Conservation (phyloP, 2,888 invertebrate species). For the Polyommatus icarus region DNA sequence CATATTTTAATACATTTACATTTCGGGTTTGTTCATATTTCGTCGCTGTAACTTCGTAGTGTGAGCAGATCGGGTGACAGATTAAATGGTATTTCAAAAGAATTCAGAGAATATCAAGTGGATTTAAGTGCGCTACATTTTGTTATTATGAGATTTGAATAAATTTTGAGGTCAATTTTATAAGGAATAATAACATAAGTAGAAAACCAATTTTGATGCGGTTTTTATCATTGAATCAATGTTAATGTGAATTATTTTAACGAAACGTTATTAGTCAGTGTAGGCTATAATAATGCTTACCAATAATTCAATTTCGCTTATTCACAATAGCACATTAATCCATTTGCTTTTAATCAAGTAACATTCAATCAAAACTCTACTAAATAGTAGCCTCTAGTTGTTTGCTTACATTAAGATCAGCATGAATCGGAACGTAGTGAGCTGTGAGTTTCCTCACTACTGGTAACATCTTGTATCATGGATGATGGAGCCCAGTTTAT, state of each 20-base stretch:
- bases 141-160: not conserved
- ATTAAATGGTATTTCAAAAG: not conserved
- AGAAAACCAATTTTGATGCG: no score
- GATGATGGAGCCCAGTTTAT: not conserved
- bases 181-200: no score
- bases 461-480: not conserved
- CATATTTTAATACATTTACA: conserved; percentile 33
- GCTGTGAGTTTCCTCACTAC: not conserved
- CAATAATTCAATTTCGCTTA: not conserved
- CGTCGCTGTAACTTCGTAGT: not conserved
- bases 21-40: conserved; percentile 26
- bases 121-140: not conserved
- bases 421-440: not conserved
- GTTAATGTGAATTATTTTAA: no score
- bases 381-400: no score
- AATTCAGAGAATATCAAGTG: not conserved
- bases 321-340: no score
- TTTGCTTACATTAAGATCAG: no score
- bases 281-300: not conserved
- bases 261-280: no score
- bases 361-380: not conserved
- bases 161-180: no score
- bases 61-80: not conserved
- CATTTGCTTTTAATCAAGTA: not conserved
- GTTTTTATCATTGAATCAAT: no score